phyloP scores from a whole-genome alignment of 2,888 invertebrate genomes.

The Perizoma affinitatum region DNA sequence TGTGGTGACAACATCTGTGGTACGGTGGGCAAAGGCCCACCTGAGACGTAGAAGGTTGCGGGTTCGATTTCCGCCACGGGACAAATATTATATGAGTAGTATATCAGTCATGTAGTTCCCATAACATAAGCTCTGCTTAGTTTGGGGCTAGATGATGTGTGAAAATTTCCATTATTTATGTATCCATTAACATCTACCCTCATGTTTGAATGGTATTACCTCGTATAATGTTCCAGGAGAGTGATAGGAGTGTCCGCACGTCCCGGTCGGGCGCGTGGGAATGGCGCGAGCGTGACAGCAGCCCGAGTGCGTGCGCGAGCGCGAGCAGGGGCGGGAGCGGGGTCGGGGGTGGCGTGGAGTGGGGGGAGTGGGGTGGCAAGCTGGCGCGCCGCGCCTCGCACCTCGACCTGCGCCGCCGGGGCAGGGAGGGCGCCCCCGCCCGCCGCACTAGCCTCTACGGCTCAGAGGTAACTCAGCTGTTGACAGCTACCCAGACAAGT shows the following conservation, averaged over 20 bases:
- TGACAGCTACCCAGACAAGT: slow-evolving; percentile 59
- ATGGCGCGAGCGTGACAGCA: slow-evolving; percentile 72
- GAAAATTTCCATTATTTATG: no score
- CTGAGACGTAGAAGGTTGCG: no score
- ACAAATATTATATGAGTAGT: no score
- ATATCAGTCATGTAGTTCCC: no score
- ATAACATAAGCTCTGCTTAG: no score
- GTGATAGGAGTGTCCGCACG: slow-evolving; percentile 70
- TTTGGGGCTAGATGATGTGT: no score
- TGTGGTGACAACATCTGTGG: no score
- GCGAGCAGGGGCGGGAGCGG: slow-evolving; percentile 42
- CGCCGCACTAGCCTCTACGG: slow-evolving; percentile 67
- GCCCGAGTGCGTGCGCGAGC: slow-evolving; percentile 51
- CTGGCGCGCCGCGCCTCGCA: slow-evolving; percentile 74
- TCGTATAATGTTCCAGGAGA: slow-evolving; percentile 56
- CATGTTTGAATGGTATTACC: no score
- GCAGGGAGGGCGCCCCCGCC: slow-evolving; percentile 50
- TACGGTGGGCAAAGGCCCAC: no score
- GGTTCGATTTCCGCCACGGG: no score
- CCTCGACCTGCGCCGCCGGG: slow-evolving; percentile 67
- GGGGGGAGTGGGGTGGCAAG: slow-evolving; percentile 64
- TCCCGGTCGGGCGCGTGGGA: slow-evolving; percentile 65
- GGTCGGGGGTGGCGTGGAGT: slow-evolving; percentile 53
- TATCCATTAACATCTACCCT: no score
- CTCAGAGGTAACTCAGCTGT: slow-evolving; percentile 63